Conservation (phyloP, 2,797 vertebrate species). For the Catostomus latipinnis region DNA sequence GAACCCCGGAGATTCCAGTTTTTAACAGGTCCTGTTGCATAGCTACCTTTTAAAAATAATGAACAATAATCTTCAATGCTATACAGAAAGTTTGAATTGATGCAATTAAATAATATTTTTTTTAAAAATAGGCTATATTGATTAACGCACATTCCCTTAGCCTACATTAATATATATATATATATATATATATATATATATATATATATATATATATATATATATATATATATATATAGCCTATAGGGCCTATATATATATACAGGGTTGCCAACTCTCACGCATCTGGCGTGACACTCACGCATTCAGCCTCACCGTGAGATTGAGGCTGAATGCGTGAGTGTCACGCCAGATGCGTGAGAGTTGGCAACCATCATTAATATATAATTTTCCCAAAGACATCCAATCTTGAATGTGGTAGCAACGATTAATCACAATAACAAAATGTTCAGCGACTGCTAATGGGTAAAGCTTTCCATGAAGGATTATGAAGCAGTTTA, state of each 20-base stretch:
- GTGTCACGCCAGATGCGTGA: too few species aligned
- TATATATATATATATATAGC: too few species aligned
- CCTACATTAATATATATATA: neutral
- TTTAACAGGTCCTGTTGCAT: conserved; percentile 3
- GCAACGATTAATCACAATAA: conserved; percentile 10
- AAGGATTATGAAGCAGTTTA: neutral
- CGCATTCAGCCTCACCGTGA: too few species aligned
- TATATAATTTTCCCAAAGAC: neutral
- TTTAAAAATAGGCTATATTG: too few species aligned
- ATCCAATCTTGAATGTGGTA: neutral
- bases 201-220: too few species aligned
- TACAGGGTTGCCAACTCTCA: too few species aligned
- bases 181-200: too few species aligned
- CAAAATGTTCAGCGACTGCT: neutral
- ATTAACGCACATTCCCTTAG: neutral
- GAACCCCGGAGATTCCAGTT: neutral
- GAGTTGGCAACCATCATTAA: too few species aligned
- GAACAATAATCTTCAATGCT: neutral
- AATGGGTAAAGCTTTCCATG: conserved; percentile 14
- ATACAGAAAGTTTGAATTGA: neutral
- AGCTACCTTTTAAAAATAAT: neutral
- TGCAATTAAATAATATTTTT: neutral
- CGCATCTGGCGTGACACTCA: too few species aligned
- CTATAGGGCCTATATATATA: too few species aligned
- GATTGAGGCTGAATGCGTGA: too few species aligned